Evolutionary conservation across 2,113 vertebrate genomes (phyloP).

Genomic region (Cyprinodon variegatus): DNA sequence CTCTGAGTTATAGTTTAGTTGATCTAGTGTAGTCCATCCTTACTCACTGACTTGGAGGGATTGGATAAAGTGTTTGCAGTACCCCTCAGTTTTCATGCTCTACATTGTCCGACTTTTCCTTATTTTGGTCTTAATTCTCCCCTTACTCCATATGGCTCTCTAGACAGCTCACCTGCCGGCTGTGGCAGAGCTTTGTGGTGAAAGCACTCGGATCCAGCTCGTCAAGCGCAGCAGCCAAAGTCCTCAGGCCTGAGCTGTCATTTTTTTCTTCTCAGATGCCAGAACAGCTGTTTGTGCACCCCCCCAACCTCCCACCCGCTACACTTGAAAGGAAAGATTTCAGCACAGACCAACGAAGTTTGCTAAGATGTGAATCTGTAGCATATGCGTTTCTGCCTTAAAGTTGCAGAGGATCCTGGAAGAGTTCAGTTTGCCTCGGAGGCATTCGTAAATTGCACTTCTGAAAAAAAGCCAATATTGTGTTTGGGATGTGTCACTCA

Average conservation of each 20-base stretch:
- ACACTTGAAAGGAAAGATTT: constrained; percentile 56
- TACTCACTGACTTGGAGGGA: background rate
- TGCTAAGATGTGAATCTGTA: constrained; percentile 70
- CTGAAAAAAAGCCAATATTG: constrained; percentile 11
- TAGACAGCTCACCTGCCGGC: constrained; percentile 99
- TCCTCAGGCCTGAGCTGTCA: constrained; percentile 96
- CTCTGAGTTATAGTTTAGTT: constrained; percentile 85
- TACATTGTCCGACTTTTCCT: constrained; percentile 85
- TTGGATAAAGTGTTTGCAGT: constrained; percentile 31
- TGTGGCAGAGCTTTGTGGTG: constrained; percentile 85
- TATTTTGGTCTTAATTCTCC: constrained; percentile 98
- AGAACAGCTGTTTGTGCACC: constrained; percentile 92
- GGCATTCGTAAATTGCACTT: constrained; percentile 16
- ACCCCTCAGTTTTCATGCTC: constrained; percentile 32
- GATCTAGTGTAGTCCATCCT: constrained; percentile 85
- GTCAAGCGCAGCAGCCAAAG: constrained; percentile 86
- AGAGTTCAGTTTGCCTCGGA: constrained; percentile 21
- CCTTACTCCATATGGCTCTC: constrained; percentile 97
- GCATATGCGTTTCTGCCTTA: constrained; percentile 74
- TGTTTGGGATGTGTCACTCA: background rate
- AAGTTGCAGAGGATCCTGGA: background rate
- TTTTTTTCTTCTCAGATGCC: constrained; percentile 83
- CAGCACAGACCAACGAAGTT: constrained; percentile 47
- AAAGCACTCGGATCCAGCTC: constrained; percentile 70
- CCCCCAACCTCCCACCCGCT: constrained; percentile 64